Conservation (phyloP, 2,113 vertebrate species). For the Lycocorax pyrrhopterus region DNA sequence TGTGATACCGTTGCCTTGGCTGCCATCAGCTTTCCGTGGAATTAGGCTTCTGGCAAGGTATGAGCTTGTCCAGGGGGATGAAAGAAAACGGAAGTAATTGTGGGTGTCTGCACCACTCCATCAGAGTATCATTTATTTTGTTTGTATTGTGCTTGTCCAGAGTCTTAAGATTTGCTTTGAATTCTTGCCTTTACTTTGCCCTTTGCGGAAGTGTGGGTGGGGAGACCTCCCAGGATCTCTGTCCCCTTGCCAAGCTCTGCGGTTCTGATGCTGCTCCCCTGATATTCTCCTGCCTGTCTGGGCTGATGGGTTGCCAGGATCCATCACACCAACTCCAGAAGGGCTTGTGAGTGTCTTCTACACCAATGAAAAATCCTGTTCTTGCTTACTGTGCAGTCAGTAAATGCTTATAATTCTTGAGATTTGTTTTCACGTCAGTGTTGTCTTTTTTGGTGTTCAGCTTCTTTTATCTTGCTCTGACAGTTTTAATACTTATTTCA, state of each 20-base stretch:
- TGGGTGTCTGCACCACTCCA: neutral
- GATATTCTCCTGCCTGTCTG: neutral
- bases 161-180: neutral
- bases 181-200: neutral
- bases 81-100: neutral
- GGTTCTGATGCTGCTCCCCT: neutral
- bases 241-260: accelerated
- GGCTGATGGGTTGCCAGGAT: neutral
- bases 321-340: neutral
- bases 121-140: neutral
- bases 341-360: neutral
- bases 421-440: neutral
- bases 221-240: neutral
- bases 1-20: accelerated
- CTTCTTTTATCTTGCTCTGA: neutral
- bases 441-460: neutral
- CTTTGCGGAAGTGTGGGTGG: neutral
- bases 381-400: neutral
- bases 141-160: neutral
- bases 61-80: neutral
- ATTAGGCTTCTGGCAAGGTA: neutral
- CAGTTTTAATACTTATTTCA: neutral
- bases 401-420: neutral
- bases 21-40: neutral
- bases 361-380: neutral